phyloP scores from a whole-genome alignment of 2,888 invertebrate genomes.

The Spodoptera exigua region DNA sequence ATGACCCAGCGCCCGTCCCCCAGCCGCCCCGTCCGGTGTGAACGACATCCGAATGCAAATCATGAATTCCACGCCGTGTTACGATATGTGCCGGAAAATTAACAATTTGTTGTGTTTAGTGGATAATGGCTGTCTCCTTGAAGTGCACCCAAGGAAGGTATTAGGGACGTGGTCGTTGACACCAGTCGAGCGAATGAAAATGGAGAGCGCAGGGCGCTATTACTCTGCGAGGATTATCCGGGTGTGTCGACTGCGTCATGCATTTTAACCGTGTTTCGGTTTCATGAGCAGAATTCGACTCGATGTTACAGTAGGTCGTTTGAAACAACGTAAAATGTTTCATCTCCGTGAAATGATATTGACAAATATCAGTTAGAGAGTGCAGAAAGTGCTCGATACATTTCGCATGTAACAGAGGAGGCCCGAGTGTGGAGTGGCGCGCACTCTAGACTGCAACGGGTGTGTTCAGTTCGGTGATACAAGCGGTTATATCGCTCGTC shows the following conservation, averaged over 20 bases:
- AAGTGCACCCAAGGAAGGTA: conserved; percentile 12
- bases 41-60: conserved; percentile 62
- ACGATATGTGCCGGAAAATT: conserved; percentile 49
- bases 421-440: not conserved
- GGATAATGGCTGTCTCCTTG: conserved; percentile 20
- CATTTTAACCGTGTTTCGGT: conserved; percentile 14
- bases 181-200: not conserved
- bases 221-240: not conserved
- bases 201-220: not conserved
- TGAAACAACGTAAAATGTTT: conserved; percentile 30
- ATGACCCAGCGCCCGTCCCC: conserved; percentile 34
- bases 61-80: conserved; percentile 39
- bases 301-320: conserved; percentile 5
- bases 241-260: not conserved
- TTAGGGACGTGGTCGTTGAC: conserved; percentile 13
- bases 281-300: conserved; percentile 12
- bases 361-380: conserved; percentile 18
- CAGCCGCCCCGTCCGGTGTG: conserved; percentile 25
- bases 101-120: conserved; percentile 34
- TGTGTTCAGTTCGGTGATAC: conserved; percentile 14
- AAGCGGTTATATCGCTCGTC: conserved; percentile 13
- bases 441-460: conserved; percentile 15
- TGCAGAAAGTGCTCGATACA: not conserved
- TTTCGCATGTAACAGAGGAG: too few species aligned
- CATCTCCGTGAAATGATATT: conserved; percentile 27